phyloP scores from a whole-genome alignment of 1,140 invertebrate genomes.

The Brachionus manjavacas region DNA sequence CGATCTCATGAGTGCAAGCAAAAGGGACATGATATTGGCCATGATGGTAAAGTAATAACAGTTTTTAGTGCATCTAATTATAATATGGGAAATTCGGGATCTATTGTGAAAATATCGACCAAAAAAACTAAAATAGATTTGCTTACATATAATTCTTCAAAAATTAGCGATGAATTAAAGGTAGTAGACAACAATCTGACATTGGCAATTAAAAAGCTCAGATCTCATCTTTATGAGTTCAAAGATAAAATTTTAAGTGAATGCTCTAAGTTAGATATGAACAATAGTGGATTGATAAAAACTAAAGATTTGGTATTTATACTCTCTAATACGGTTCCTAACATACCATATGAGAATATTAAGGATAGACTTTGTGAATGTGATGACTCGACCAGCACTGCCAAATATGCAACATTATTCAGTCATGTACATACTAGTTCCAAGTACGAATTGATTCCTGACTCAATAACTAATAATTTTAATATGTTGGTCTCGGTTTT shows the following conservation, averaged over 20 bases:
- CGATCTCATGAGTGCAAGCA: slow-evolving; percentile 37
- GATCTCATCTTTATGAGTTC: slow-evolving; percentile 52
- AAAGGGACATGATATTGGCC: slow-evolving; percentile 36
- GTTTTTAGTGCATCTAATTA: slow-evolving; percentile 85
- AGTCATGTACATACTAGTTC: slow-evolving; percentile 7
- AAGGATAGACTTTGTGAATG: slow-evolving; percentile 37
- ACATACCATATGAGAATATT: slow-evolving; percentile 8
- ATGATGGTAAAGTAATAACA: slow-evolving; percentile 64
- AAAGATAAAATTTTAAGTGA: slow-evolving; percentile 24
- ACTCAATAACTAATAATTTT: slow-evolving; percentile 72
- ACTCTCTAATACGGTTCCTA: background rate
- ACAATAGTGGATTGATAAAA: background rate
- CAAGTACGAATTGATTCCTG: slow-evolving; percentile 67
- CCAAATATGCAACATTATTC: background rate
- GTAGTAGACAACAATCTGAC: slow-evolving; percentile 65
- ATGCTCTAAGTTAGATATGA: slow-evolving; percentile 22
- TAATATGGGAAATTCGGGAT: slow-evolving; percentile 78
- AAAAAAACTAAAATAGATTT: slow-evolving; percentile 66
- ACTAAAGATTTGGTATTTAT: background rate
- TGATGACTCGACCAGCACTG: slow-evolving; percentile 1
- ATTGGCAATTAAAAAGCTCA: slow-evolving; percentile 5
- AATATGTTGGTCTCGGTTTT: slow-evolving; percentile 67
- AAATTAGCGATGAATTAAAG: slow-evolving; percentile 57
- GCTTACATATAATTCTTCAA: slow-evolving; percentile 51
- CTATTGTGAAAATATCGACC: slow-evolving; percentile 67